phyloP scores from a whole-genome alignment of 2,888 invertebrate species.

The Platerodrilus igneus region DNA sequence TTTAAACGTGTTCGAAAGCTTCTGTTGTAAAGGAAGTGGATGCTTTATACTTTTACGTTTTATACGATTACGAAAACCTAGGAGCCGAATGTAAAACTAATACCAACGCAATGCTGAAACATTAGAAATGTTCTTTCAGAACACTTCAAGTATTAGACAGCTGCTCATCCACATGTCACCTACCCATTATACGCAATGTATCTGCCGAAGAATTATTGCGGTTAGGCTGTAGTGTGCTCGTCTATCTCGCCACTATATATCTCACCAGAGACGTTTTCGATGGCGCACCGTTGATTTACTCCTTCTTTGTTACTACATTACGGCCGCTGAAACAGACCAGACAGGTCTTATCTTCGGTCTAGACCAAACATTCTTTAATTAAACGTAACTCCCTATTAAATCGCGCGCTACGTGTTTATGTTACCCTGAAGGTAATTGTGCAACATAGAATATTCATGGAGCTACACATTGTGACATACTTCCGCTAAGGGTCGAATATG shows the following conservation, averaged over 20 bases:
- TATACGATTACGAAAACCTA: too few relatives aligned
- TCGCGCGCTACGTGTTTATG: constrained; percentile 30
- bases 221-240: constrained; percentile 34
- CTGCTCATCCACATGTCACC: constrained; percentile 32
- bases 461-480: too few relatives aligned
- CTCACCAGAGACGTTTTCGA: constrained; percentile 36
- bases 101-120: too few relatives aligned
- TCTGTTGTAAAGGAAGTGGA: too few relatives aligned
- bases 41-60: too few relatives aligned
- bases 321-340: constrained; percentile 31
- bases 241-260: constrained; percentile 38
- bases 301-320: constrained; percentile 39
- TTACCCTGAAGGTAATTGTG: constrained; percentile 26
- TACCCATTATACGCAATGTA: constrained; percentile 40
- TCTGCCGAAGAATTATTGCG: constrained; percentile 41
- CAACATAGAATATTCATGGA: constrained; percentile 24
- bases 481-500: too few relatives aligned
- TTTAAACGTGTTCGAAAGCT: too few relatives aligned
- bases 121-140: constrained; percentile 20
- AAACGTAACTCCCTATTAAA: constrained; percentile 34
- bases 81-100: too few relatives aligned
- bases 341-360: constrained; percentile 33
- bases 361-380: constrained; percentile 36
- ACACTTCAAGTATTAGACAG: constrained; percentile 26
- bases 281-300: constrained; percentile 39